Evolutionary conservation across 2,113 vertebrate species (phyloP).

Genomic region (Festucalex cinctus): DNA sequence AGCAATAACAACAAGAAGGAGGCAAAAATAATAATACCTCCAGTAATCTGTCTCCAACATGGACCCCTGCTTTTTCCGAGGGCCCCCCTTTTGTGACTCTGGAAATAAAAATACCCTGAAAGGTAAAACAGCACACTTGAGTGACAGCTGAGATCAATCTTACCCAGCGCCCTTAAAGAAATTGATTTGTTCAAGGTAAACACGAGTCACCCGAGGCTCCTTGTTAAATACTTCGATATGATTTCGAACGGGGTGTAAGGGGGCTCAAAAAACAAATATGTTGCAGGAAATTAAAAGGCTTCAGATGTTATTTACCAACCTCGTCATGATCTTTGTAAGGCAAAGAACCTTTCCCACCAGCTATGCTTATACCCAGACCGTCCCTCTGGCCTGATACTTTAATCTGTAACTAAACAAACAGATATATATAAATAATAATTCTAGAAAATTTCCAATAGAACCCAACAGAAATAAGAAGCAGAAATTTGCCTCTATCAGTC

Average conservation of each 20-base stretch:
- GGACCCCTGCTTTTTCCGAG: slow-evolving; percentile 70
- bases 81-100: slow-evolving; percentile 70
- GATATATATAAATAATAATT: slow-evolving; percentile 16
- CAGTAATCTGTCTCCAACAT: slow-evolving; percentile 67
- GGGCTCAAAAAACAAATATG: not conserved
- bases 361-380: slow-evolving; percentile 83
- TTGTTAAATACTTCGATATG: not conserved
- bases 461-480: not conserved
- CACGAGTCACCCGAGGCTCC: not conserved
- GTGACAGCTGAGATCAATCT: not conserved
- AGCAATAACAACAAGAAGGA: not conserved
- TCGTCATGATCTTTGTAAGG: slow-evolving; percentile 81
- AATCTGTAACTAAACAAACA: slow-evolving; percentile 71
- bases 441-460: not conserved
- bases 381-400: slow-evolving; percentile 79
- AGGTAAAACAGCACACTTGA: slow-evolving; percentile 15
- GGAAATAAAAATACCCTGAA: slow-evolving; percentile 73
- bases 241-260: not conserved
- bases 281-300: not conserved
- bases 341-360: slow-evolving; percentile 81
- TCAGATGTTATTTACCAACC: slow-evolving; percentile 47
- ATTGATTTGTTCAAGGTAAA: slow-evolving; percentile 5
- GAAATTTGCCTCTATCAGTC: not conserved
- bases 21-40: slow-evolving; percentile 61
- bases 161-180: not conserved